These are phyloP conservation scores for Gambusia affinis DNA, from an alignment of 2,113 vertebrate genomes.

Conservation along the genomic window DNA sequence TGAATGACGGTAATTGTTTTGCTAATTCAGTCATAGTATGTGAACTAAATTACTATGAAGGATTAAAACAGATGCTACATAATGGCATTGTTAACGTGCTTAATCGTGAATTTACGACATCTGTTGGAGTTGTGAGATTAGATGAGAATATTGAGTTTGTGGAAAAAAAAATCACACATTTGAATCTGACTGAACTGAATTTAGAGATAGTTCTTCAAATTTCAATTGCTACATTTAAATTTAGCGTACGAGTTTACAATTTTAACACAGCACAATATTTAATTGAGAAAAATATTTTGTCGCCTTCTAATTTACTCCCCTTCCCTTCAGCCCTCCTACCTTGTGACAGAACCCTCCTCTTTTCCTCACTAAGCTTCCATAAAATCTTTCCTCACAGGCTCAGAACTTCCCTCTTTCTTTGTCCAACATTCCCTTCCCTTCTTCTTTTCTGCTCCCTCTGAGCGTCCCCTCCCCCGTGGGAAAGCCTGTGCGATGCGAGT, in stretches of 20 bases:
- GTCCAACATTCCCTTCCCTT: constrained; percentile 36
- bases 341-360: constrained; percentile 14
- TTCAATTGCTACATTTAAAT: not conserved
- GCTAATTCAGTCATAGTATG: not conserved
- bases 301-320: not conserved
- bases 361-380: constrained; percentile 30
- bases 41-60: not conserved
- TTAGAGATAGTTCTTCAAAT: not conserved
- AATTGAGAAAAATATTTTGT: not conserved
- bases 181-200: not conserved
- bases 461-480: constrained; percentile 76
- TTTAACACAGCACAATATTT: not conserved
- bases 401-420: constrained; percentile 35
- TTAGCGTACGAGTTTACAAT: not conserved
- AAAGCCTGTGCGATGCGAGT: constrained; percentile 79
- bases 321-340: not conserved
- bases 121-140: not conserved
- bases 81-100: not conserved
- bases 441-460: constrained; percentile 30
- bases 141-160: not conserved
- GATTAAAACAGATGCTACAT: not conserved
- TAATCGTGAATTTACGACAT: not conserved
- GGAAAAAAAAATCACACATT: not conserved
- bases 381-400: constrained; percentile 2
- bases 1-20: not conserved